These are phyloP conservation scores for Pelvicachromis taeniatus DNA, from an alignment of 2,113 vertebrate genomes.

Conservation along the genomic window DNA sequence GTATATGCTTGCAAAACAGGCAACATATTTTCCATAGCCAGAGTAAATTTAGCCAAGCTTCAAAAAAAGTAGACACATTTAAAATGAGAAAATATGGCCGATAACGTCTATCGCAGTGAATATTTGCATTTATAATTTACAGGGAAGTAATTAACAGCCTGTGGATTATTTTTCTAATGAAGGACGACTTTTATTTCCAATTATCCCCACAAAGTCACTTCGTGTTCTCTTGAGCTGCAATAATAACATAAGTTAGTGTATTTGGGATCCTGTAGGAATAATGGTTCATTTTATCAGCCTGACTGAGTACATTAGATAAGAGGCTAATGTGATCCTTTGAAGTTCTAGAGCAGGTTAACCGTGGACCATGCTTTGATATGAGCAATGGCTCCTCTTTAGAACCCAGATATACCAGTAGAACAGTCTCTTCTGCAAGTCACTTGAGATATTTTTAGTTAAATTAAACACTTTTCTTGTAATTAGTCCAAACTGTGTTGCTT, in stretches of 20 bases:
- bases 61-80: neutral
- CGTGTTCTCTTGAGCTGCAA: neutral
- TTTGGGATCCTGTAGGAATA: neutral
- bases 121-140: neutral
- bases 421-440: neutral
- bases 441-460: neutral
- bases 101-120: neutral
- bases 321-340: neutral
- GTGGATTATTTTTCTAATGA: neutral
- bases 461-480: neutral
- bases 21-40: neutral
- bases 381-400: neutral
- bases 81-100: neutral
- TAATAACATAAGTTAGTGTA: neutral
- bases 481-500: neutral
- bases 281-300: neutral
- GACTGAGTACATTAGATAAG: neutral
- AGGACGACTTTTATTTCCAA: conserved; percentile 1
- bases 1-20: fast-evolving
- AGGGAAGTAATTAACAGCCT: neutral
- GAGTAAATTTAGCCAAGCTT: neutral
- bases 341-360: neutral
- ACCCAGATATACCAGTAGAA: neutral
- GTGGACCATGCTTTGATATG: neutral
- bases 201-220: conserved; percentile 8